phyloP scores from a whole-genome alignment of 2,888 invertebrate species.

The Scelioninae gen. 1 region DNA sequence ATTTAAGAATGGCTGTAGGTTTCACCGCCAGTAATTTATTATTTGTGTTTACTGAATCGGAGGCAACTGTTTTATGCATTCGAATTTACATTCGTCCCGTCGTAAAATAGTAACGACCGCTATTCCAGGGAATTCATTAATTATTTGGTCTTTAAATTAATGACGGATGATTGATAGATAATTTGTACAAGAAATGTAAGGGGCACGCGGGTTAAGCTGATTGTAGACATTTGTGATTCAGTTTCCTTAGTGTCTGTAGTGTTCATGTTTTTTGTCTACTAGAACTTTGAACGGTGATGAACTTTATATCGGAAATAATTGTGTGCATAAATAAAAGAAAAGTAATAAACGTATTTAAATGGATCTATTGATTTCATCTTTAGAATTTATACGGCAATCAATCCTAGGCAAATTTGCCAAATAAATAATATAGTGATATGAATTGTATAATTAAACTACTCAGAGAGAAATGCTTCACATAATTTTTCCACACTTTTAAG shows the following conservation, averaged over 20 bases:
- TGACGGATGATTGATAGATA: conserved; percentile 23
- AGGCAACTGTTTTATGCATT: conserved; percentile 28
- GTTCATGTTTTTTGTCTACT: neutral
- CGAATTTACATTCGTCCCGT: conserved; percentile 34
- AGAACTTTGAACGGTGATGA: too few relatives aligned
- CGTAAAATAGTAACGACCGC: conserved; percentile 28
- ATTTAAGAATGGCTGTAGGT: conserved; percentile 40
- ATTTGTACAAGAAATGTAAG: conserved; percentile 6
- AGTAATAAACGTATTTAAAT: too few relatives aligned
- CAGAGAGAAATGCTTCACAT: too few relatives aligned
- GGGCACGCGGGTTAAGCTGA: conserved; percentile 1
- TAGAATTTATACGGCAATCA: too few relatives aligned
- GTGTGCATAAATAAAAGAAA: too few relatives aligned
- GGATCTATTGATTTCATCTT: too few relatives aligned
- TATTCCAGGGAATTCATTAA: conserved; percentile 18
- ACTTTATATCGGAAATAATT: too few relatives aligned
- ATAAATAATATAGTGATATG: too few relatives aligned
- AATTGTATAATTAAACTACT: too few relatives aligned
- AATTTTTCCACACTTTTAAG: too few relatives aligned
- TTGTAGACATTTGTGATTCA: conserved; percentile 1
- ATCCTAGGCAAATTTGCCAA: too few relatives aligned
- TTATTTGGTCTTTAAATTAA: conserved; percentile 35
- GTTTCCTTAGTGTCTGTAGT: neutral
- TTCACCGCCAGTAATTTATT: conserved; percentile 37
- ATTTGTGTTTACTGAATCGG: conserved; percentile 27